Conservation (phyloP, 2,888 invertebrate genomes). For the Cistogaster globosa region DNA sequence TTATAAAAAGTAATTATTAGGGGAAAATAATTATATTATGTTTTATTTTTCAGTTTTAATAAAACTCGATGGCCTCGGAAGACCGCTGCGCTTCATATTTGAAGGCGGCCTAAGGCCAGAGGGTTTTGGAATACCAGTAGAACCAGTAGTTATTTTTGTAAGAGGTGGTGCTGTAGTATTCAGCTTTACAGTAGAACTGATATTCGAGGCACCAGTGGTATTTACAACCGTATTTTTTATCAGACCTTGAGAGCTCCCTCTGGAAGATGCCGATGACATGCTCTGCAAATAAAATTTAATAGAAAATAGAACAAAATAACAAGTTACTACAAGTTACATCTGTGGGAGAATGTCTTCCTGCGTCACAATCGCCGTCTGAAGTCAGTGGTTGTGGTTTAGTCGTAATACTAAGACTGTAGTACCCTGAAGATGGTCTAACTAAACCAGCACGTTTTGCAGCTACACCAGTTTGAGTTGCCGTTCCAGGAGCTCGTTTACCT, state of each 20-base stretch:
- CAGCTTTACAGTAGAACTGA: slow-evolving; percentile 21
- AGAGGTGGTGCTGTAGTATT: slow-evolving; percentile 71
- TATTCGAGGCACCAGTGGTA: slow-evolving; percentile 31
- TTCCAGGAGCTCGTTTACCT: slow-evolving; percentile 77
- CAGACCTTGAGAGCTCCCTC: slow-evolving; percentile 78
- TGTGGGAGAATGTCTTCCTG: slow-evolving; percentile 78
- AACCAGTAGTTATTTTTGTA: slow-evolving; percentile 78
- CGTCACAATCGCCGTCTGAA: slow-evolving; percentile 77
- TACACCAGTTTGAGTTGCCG: slow-evolving; percentile 49
- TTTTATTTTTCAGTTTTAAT: slow-evolving; percentile 64
- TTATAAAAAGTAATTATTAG: slow-evolving; percentile 33
- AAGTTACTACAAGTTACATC: slow-evolving; percentile 75
- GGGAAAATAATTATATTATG: slow-evolving; percentile 25
- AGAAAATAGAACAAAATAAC: slow-evolving; percentile 18
- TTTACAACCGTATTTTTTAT: slow-evolving; percentile 64
- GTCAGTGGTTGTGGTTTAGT: slow-evolving; percentile 70
- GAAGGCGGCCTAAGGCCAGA: slow-evolving; percentile 81
- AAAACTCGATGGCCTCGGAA: slow-evolving; percentile 75
- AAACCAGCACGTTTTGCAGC: slow-evolving; percentile 78
- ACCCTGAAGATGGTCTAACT: slow-evolving; percentile 82
- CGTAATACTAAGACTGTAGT: slow-evolving; percentile 79
- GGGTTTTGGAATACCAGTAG: slow-evolving; percentile 81
- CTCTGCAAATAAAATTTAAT: slow-evolving; percentile 75
- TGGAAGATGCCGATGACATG: slow-evolving; percentile 81
- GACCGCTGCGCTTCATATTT: slow-evolving; percentile 79